These are phyloP conservation scores for Gephyroberyx darwinii DNA, from an alignment of 2,797 vertebrate genomes.

Conservation along the genomic window DNA sequence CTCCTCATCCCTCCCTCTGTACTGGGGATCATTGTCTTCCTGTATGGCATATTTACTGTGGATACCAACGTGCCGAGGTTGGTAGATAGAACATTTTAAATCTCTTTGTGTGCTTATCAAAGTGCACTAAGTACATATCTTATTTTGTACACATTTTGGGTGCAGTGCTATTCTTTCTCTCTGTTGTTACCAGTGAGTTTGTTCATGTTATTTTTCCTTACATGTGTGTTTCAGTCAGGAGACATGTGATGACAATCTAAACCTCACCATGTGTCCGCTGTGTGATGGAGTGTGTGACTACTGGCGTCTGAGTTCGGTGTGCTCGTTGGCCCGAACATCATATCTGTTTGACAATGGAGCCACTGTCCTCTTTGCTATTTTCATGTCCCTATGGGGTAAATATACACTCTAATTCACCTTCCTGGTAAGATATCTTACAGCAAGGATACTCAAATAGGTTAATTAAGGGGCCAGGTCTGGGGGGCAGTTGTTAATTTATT, in stretches of 20 bases:
- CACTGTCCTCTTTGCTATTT: conserved; percentile 95
- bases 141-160: background rate
- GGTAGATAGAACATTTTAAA: conserved; percentile 22
- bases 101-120: background rate
- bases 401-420: conserved; percentile 21
- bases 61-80: conserved; percentile 95
- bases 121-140: background rate
- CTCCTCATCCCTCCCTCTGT: conserved; percentile 96
- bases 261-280: conserved; percentile 98
- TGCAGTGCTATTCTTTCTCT: background rate
- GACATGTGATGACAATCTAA: conserved; percentile 89
- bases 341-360: conserved; percentile 98
- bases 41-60: conserved; percentile 94
- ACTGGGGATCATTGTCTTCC: conserved; percentile 94
- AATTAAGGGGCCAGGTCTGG: too few relatives aligned
- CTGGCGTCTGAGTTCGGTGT: conserved; percentile 94
- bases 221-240: conserved; percentile 85
- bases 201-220: conserved; percentile 7
- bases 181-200: background rate
- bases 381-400: conserved; percentile 98
- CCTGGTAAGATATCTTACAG: background rate
- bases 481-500: too few relatives aligned
- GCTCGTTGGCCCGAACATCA: conserved; percentile 88
- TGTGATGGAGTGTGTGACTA: conserved; percentile 95
- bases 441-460: background rate